Evolutionary conservation across 1,140 invertebrate genomes (phyloP), one percentile per base, ranked within the genome.

Genomic region (Paramacrobiotus metropolitanus): DNA sequence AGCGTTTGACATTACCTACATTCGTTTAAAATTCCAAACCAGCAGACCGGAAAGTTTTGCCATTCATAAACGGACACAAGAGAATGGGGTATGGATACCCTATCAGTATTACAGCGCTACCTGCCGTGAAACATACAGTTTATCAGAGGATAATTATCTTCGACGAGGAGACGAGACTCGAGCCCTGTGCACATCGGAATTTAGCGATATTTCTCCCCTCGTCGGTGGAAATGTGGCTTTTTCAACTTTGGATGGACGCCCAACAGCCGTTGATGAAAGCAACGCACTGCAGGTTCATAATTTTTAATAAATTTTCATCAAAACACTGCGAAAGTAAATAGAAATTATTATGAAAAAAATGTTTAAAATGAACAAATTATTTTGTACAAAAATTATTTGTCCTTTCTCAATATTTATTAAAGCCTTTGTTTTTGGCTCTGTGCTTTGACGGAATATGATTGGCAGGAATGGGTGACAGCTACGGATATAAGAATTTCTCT

Each of bases 41-140:
- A 89, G 91, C 0, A 76, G 92, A 48, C 94, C 94, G 0, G 92
- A 98, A 69, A 94, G 89, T 72, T 97, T 97, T 76, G 86, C 86
- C 4, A 91, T 99, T 66, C 96, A 87, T 72, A 94, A 94, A 70
- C 80, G 86, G 62, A 76, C 72, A 2, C 63, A 79, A 2, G 83
- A 90, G 68, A 80, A 83, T 61, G 81, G 81, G 1, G 76, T 80
- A 1, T 98, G 93, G 94, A 80, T 85, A 62, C 90, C 93, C 0
- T 98, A 88, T 76, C 93, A 98, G 72, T 98, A 83, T 74, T 99
- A 95, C 77, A 88, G 86, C 74, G 85, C 84, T 1, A 83, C 85
- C 1, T 97, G 93, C 70, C 79, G 84, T 44, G 82, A 86, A 44
- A 94, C 87, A 0, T 98, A 94, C 69, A 81, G 80, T 2, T 70